A percentile compares a stretch with the other conserved stretches of the same genome.
These are phyloP conservation scores for Heliconius nattereri DNA, from an alignment of 1,140 invertebrate genomes.

Conservation along the genomic window DNA sequence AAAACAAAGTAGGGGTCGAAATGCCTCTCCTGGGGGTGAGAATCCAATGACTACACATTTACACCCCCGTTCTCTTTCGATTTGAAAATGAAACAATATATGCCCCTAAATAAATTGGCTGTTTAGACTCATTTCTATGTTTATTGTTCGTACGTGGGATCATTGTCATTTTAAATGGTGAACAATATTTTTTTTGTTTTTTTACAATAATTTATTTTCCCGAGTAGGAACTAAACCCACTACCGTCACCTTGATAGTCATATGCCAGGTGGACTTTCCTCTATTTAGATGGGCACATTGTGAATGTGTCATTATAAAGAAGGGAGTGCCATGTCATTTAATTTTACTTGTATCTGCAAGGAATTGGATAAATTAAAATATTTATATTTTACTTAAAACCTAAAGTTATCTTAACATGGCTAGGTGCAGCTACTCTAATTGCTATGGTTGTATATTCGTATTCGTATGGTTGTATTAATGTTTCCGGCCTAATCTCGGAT, in stretches of 20 bases:
- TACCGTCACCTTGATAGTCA: too few species aligned
- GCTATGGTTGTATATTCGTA: too few species aligned
- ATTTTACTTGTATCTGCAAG: too few species aligned
- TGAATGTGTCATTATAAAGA: too few species aligned
- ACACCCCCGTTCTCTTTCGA: constrained; percentile 35
- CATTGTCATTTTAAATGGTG: neutral
- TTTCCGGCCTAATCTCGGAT: neutral
- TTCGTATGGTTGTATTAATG: neutral
- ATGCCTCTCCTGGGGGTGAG: constrained; percentile 49
- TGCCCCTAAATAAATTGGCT: constrained; percentile 41
- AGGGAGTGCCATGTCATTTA: too few species aligned
- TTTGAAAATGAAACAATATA: constrained; percentile 45
- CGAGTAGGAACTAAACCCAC: too few species aligned
- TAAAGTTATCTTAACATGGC: too few species aligned
- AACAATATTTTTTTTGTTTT: neutral
- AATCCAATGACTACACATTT: constrained; percentile 46
- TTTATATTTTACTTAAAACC: too few species aligned
- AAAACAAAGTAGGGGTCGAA: constrained; percentile 39
- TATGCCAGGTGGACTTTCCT: too few species aligned
- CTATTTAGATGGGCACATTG: too few species aligned
- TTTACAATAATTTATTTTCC: neutral
- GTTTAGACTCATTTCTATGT: neutral
- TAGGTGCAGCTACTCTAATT: too few species aligned
- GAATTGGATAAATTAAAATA: too few species aligned
- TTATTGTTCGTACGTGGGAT: neutral